Evolutionary conservation across 2,113 vertebrate genomes (phyloP).

Genomic region (Planiliza haematocheilus): DNA sequence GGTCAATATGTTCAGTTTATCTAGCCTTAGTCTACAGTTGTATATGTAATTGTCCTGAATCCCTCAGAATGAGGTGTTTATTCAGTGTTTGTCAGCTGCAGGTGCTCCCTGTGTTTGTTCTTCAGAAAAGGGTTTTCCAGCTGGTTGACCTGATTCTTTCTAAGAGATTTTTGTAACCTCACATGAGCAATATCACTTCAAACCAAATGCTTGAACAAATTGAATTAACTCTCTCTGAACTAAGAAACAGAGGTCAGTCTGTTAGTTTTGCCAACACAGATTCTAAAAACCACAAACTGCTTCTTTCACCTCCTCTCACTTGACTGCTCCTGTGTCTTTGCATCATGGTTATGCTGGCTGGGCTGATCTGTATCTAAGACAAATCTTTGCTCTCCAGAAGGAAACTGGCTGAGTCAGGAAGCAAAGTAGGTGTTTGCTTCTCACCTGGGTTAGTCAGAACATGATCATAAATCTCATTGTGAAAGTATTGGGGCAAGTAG

Average conservation of each 20-base stretch:
- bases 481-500: conserved; percentile 57
- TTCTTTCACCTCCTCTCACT: too few species aligned
- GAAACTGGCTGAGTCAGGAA: conserved; percentile 65
- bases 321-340: neutral
- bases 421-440: conserved; percentile 41
- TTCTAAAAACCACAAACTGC: neutral
- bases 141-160: conserved; percentile 59
- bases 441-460: conserved; percentile 39
- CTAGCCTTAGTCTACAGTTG: too few species aligned
- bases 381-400: conserved; percentile 29
- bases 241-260: neutral
- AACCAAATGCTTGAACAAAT: neutral
- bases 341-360: neutral
- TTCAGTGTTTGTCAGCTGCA: conserved; percentile 17
- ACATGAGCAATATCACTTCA: neutral
- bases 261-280: neutral
- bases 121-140: conserved; percentile 48
- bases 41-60: neutral
- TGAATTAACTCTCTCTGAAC: neutral
- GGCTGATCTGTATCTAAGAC: conserved; percentile 26
- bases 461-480: conserved; percentile 56
- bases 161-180: conserved; percentile 2
- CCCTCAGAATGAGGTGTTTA: too few species aligned
- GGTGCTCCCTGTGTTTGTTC: conserved; percentile 28
- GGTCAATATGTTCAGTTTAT: too few species aligned